phyloP scores from a whole-genome alignment of 1,140 invertebrate species.

The Drosophila triauraria region DNA sequence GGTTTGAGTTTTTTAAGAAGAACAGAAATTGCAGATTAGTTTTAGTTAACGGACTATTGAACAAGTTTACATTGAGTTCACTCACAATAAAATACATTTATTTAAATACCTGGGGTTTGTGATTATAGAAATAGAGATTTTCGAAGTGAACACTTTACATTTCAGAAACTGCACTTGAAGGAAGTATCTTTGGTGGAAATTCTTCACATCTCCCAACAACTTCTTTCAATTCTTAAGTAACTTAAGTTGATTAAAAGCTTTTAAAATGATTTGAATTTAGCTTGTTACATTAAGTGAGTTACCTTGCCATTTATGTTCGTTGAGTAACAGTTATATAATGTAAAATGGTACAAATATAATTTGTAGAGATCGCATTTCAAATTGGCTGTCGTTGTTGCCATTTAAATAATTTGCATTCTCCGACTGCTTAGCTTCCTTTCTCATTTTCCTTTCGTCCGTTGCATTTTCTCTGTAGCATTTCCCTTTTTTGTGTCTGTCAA shows the following conservation, averaged over 20 bases:
- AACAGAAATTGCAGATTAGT: background rate
- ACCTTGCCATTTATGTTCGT: no score
- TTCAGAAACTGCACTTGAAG: no score
- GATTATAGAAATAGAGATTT: no score
- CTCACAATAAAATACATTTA: background rate
- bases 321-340: no score
- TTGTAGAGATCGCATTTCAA: slow-evolving; percentile 2
- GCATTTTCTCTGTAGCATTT: background rate
- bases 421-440: background rate
- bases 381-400: slow-evolving; percentile 5
- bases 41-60: no score
- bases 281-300: no score
- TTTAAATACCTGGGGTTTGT: background rate
- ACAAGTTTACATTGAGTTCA: background rate
- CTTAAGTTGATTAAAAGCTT: no score
- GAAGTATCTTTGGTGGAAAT: no score
- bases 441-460: background rate
- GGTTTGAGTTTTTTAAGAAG: background rate
- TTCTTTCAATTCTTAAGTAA: no score
- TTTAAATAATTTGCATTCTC: slow-evolving; percentile 7
- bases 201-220: no score
- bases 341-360: background rate
- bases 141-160: no score
- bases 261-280: no score
- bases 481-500: slow-evolving; percentile 8